phyloP scores from a whole-genome alignment of 2,797 vertebrate genomes.

The Acanthopagrus latus region DNA sequence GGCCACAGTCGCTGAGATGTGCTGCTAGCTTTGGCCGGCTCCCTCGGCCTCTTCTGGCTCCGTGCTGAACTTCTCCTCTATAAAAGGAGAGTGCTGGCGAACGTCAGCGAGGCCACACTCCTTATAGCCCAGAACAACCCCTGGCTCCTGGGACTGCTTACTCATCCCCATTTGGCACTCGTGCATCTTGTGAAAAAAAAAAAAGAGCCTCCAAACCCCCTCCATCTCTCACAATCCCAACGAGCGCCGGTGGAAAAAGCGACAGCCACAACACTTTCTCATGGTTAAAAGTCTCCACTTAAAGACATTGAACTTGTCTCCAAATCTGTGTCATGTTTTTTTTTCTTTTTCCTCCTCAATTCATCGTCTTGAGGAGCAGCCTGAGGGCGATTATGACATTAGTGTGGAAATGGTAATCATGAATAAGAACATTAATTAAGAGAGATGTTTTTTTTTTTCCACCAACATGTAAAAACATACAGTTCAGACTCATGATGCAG shows the following conservation, averaged over 20 bases:
- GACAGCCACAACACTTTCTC: slow-evolving; percentile 52
- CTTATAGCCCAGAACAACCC: slow-evolving; percentile 71
- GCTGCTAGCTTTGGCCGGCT: slow-evolving; percentile 67
- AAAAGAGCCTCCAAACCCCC: neutral
- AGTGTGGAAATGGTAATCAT: slow-evolving; percentile 48
- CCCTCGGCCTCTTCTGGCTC: slow-evolving; percentile 52
- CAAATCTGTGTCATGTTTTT: slow-evolving; percentile 44
- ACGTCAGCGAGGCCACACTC: slow-evolving; percentile 62
- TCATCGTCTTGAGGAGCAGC: slow-evolving; percentile 21
- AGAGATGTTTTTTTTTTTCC: slow-evolving; percentile 16
- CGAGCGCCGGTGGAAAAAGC: slow-evolving; percentile 60
- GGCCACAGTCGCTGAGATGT: slow-evolving; percentile 59
- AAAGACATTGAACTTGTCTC: slow-evolving; percentile 39
- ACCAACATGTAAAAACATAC: slow-evolving; percentile 36
- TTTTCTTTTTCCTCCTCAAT: slow-evolving; percentile 15
- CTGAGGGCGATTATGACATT: slow-evolving; percentile 43
- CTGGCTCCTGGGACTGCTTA: slow-evolving; percentile 61
- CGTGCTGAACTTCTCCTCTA: slow-evolving; percentile 35
- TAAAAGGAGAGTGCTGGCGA: slow-evolving; percentile 59
- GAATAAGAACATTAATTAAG: slow-evolving; percentile 41
- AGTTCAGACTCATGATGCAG: slow-evolving; percentile 14
- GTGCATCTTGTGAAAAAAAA: slow-evolving; percentile 20
- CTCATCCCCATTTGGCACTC: slow-evolving; percentile 65
- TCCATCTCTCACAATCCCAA: slow-evolving; percentile 38
- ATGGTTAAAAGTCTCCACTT: slow-evolving; percentile 39